Base-by-base conservation (phyloP, 2,113 vertebrate species). In the Phyllostomus hastatus region DNA sequence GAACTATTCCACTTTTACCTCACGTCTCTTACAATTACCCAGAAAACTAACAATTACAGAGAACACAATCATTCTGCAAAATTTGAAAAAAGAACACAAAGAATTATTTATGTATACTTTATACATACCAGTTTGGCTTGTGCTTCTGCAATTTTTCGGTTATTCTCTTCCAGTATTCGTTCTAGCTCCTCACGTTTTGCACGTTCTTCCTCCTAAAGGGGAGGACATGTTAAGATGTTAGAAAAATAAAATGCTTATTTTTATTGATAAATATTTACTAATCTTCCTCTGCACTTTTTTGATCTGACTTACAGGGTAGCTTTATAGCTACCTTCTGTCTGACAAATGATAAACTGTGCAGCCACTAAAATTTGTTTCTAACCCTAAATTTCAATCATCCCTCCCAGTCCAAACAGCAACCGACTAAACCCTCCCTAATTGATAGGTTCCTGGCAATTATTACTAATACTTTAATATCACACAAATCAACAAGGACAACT, bases 131-230 rank as follows among this genome's bases (percentile, higher is more conserved):
- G 99, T 97, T 99, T 99, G 99, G 99, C 99, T 98, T 99, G 99
- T 98, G 99, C 99, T 96, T 99, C 99, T 50, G 99, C 99, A 95
- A 99, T 99, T 99, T 99, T 99, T 99, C 99, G 99, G 98, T 99
- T 99, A 99, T 99, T 99, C 98, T 99, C 99, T 98, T 99, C 99
- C 97, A 99, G 98, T 99, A 99, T 99, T 99, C 99, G 99, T 98
- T 99, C 99, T 97, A 99, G 98, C 94, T 99, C 99, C 98, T 99
- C 99, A 98, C 99, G 99, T 98, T 99, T 99, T 97, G 99, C 99
- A 98, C 99, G 99, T 98, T 99, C 99, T 99, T 99, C 99, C 98
- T 99, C 99, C 99, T 99, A 99, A 98, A 99, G 64, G 99, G 99
- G 99, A 98, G 99, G 99, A 99, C 98, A 99, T 98, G 98, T 98